phyloP scores from a whole-genome alignment of 2,888 invertebrate genomes.

The Andrena fulva region DNA sequence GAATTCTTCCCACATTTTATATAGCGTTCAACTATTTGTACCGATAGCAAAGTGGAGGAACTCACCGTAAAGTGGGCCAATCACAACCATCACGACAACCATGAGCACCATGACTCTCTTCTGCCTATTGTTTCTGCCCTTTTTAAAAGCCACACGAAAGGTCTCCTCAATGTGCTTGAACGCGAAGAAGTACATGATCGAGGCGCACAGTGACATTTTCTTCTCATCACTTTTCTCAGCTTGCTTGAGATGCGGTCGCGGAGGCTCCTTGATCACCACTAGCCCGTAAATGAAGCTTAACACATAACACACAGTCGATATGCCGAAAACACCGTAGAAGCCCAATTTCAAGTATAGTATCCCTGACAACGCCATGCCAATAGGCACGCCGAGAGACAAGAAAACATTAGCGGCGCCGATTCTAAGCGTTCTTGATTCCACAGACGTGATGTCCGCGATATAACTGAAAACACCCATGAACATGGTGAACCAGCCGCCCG shows the following conservation, averaged over 20 bases:
- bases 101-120: slow-evolving; percentile 91
- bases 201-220: slow-evolving; percentile 85
- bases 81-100: slow-evolving; percentile 93
- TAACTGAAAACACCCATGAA: slow-evolving; percentile 96
- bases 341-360: slow-evolving; percentile 91
- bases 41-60: slow-evolving; percentile 40
- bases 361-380: slow-evolving; percentile 95
- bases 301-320: slow-evolving; percentile 91
- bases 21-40: background rate
- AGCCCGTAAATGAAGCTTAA: slow-evolving; percentile 91
- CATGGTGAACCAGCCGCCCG: slow-evolving; percentile 95
- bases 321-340: slow-evolving; percentile 93
- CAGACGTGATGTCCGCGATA: slow-evolving; percentile 93
- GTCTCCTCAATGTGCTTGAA: slow-evolving; percentile 91
- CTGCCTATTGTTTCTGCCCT: slow-evolving; percentile 90
- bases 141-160: slow-evolving; percentile 92
- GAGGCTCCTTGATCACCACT: slow-evolving; percentile 90
- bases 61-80: slow-evolving; percentile 94
- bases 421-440: slow-evolving; percentile 92
- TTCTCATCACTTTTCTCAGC: slow-evolving; percentile 76
- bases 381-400: slow-evolving; percentile 94
- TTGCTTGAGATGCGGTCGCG: slow-evolving; percentile 42
- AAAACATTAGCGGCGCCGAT: slow-evolving; percentile 96
- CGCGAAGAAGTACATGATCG: slow-evolving; percentile 91
- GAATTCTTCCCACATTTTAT: no score